phyloP scores from a whole-genome alignment of 30 jellyfish, hydroid and myxozoan genomes.

The Sanderia malayensis region DNA sequence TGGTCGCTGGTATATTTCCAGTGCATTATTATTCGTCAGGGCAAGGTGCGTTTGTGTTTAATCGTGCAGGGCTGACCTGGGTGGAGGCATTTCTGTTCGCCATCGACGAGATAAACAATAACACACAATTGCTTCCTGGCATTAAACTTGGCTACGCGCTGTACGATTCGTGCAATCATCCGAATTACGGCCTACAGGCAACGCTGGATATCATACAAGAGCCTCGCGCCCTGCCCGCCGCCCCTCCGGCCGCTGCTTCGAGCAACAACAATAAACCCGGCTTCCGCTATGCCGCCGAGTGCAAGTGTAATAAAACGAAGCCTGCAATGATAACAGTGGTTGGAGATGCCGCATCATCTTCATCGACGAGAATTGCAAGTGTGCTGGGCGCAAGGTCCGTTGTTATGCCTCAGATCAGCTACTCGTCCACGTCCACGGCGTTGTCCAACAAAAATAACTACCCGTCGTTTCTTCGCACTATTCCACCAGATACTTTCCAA shows the following conservation, averaged over 20 bases:
- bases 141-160: constrained; percentile 74
- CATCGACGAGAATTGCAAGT: constrained; percentile 84
- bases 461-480: constrained; percentile 94
- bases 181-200: constrained; percentile 71
- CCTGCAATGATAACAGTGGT: constrained; percentile 65
- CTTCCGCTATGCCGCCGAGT: constrained; percentile 31
- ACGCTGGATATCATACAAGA: constrained; percentile 69
- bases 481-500: constrained; percentile 95
- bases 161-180: constrained; percentile 88
- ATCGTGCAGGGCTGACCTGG: constrained; percentile 91
- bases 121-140: constrained; percentile 45
- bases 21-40: constrained; percentile 66
- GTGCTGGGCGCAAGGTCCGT: constrained; percentile 75
- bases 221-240: constrained; percentile 52
- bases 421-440: constrained; percentile 94
- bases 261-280: background rate
- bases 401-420: constrained; percentile 83
- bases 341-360: constrained; percentile 96
- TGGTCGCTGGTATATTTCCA: constrained; percentile 87
- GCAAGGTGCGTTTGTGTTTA: constrained; percentile 33
- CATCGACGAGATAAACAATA: constrained; percentile 77
- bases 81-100: constrained; percentile 90
- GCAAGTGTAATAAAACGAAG: constrained; percentile 65
- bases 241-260: no score
- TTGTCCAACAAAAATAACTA: constrained; percentile 68